Evolutionary conservation across 2,888 invertebrate species (phyloP).

Genomic region (Sicus ferrugineus): DNA sequence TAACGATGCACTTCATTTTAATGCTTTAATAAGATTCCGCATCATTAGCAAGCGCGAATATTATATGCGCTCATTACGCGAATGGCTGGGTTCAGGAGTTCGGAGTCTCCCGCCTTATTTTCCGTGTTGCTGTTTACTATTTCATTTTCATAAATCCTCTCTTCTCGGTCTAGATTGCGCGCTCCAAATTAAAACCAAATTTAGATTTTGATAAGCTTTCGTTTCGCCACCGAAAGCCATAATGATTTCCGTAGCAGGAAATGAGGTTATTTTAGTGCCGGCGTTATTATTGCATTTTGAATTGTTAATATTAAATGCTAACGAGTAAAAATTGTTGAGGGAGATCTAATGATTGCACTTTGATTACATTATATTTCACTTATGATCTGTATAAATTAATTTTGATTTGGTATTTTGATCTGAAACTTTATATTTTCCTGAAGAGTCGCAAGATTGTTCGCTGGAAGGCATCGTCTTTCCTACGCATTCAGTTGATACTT

Average conservation of each 20-base stretch:
- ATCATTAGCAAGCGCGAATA: background rate
- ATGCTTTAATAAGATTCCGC: conserved; percentile 6
- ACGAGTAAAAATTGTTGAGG: no score
- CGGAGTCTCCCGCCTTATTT: background rate
- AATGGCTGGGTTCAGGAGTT: background rate
- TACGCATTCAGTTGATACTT: no score
- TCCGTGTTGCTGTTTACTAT: background rate
- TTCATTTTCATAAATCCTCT: background rate
- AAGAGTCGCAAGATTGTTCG: no score
- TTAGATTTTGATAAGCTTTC: background rate
- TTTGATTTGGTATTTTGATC: no score
- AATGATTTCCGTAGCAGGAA: background rate
- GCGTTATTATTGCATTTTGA: background rate
- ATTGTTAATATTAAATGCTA: background rate
- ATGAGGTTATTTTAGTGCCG: background rate
- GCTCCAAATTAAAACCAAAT: no score
- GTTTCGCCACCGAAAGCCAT: background rate
- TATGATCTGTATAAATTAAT: no score
- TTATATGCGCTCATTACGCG: background rate
- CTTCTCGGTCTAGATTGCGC: no score
- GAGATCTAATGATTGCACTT: no score
- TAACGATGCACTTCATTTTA: conserved; percentile 7
- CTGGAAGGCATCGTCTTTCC: no score
- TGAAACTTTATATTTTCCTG: no score
- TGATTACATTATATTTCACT: no score